Percentiles rank a stretch among this genome's conserved stretches.
Evolutionary conservation across 2,888 invertebrate species (phyloP).

Genomic region (Syrista parreyssii): DNA sequence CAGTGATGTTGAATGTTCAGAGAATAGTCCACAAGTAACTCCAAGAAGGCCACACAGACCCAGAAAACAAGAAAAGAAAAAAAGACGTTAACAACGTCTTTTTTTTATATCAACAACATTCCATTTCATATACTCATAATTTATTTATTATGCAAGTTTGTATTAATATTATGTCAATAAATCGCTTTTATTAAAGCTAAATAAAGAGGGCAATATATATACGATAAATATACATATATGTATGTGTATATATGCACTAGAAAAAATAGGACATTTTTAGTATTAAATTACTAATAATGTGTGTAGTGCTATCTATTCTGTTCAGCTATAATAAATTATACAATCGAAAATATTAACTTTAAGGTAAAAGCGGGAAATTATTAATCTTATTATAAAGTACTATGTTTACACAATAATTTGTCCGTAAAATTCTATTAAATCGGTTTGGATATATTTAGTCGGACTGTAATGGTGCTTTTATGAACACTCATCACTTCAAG

Average conservation of each 20-base stretch:
- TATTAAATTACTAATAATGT: not conserved
- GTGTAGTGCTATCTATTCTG: not conserved
- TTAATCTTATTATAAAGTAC: not conserved
- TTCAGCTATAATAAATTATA: not conserved
- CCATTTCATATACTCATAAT: not conserved
- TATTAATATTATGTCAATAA: not conserved
- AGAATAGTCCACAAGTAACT: constrained; percentile 78
- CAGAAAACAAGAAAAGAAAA: constrained; percentile 79
- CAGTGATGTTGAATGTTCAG: constrained; percentile 80
- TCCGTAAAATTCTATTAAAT: not conserved
- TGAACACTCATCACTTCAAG: not conserved
- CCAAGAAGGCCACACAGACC: constrained; percentile 74
- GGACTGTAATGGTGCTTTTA: not conserved
- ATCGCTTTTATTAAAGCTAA: not conserved
- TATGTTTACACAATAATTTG: too few species aligned
- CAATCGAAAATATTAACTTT: not conserved
- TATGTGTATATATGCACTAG: not conserved
- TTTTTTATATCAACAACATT: constrained; percentile 10
- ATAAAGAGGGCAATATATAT: not conserved
- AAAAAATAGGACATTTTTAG: not conserved
- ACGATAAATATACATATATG: not conserved
- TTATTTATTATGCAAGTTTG: not conserved
- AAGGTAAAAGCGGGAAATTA: not conserved
- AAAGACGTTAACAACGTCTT: constrained; percentile 71
- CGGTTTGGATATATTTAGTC: not conserved